Percentiles rank a stretch among this genome's conserved stretches.
Conservation (phyloP, 2,888 invertebrate species). For the Himalopsyche tibetana region DNA sequence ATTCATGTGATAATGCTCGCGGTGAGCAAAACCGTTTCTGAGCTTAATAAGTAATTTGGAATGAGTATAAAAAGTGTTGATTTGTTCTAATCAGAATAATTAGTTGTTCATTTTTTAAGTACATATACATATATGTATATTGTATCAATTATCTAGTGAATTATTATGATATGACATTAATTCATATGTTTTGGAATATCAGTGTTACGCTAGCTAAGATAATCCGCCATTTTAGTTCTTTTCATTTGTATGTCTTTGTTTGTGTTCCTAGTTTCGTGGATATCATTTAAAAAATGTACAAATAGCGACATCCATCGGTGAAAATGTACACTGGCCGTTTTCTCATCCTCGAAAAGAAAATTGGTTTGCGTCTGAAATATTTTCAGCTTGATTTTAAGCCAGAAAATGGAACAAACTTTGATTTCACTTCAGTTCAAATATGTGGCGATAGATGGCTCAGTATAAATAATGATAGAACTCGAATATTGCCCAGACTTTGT, state of each 20-base stretch:
- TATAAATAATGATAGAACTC: not conserved
- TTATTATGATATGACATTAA: not conserved
- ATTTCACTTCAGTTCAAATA: not conserved
- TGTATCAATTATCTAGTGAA: too few species aligned
- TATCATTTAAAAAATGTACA: not conserved
- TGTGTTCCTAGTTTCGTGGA: not conserved
- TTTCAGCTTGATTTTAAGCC: not conserved
- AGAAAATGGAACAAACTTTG: not conserved
- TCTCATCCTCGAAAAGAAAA: not conserved
- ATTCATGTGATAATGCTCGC: too few species aligned
- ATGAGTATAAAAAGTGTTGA: too few species aligned
- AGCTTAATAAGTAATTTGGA: too few species aligned
- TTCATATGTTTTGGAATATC: not conserved
- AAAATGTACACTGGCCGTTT: not conserved
- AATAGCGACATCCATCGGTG: not conserved
- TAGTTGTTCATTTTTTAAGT: not conserved
- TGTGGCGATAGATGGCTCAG: not conserved
- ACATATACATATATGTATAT: not conserved
- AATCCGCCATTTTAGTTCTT: conserved; percentile 25
- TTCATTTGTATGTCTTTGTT: conserved; percentile 23
- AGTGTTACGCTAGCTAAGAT: not conserved
- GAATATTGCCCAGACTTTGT: too few species aligned
- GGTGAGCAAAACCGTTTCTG: too few species aligned
- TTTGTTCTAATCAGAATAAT: not conserved
- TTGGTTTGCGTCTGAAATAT: conserved; percentile 19